Conservation (phyloP, 2,113 vertebrate species). For the Apodemus speciosus region DNA sequence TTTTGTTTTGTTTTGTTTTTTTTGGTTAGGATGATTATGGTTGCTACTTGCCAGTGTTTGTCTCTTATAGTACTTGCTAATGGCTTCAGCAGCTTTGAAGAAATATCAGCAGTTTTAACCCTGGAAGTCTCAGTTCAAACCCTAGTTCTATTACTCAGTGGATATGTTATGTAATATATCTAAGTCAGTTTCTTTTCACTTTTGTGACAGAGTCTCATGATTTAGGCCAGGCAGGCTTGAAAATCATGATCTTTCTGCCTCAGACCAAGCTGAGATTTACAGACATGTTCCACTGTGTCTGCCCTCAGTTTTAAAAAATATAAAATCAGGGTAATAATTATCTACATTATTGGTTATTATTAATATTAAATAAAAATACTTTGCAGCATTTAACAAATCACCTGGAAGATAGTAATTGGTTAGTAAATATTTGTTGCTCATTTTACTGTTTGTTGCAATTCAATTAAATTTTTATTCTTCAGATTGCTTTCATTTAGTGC, state of each 20-base stretch:
- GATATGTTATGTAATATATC: not conserved
- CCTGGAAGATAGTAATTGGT: not conserved
- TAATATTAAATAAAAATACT: slow-evolving; percentile 35
- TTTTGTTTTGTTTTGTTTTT: no score
- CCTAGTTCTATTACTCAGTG: not conserved
- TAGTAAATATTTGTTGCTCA: slow-evolving; percentile 44
- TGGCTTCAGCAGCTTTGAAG: slow-evolving; percentile 19
- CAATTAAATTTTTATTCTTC: slow-evolving; percentile 53
- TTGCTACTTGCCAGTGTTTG: not conserved
- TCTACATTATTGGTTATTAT: not conserved
- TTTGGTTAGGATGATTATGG: not conserved
- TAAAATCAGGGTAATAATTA: not conserved
- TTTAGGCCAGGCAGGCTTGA: not conserved
- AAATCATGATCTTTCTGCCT: not conserved
- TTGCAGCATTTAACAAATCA: not conserved
- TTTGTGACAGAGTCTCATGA: not conserved
- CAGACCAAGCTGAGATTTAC: not conserved
- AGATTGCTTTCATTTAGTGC: slow-evolving; percentile 15
- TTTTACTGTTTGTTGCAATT: slow-evolving; percentile 1
- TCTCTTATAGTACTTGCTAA: slow-evolving; percentile 3
- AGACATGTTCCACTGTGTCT: not conserved
- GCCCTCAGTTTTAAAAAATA: slow-evolving; percentile 6
- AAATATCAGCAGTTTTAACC: not conserved
- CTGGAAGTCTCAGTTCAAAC: slow-evolving; percentile 26
- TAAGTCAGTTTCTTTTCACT: not conserved